Percentiles rank a stretch among this genome's conserved stretches.
phyloP scores from a whole-genome alignment of 1,140 invertebrate genomes.

The Andrena cerasifolii region DNA sequence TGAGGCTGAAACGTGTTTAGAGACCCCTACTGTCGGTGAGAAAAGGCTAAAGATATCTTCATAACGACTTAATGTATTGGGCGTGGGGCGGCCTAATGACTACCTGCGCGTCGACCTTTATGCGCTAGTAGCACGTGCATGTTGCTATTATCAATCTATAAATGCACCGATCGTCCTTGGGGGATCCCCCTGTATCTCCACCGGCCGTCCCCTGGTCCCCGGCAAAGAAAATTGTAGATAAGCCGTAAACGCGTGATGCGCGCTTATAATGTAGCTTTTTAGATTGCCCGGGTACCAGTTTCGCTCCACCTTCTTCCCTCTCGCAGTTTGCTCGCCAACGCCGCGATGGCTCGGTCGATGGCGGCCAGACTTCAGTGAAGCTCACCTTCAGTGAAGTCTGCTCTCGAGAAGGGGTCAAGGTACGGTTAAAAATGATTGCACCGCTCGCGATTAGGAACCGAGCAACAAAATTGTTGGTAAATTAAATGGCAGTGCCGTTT shows the following conservation, averaged over 20 bases:
- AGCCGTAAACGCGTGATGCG: slow-evolving; percentile 22
- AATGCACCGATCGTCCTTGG: slow-evolving; percentile 43
- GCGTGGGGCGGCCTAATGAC: slow-evolving; percentile 72
- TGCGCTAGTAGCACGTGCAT: slow-evolving; percentile 48
- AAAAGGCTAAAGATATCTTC: slow-evolving; percentile 71
- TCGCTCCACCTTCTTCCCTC: not conserved
- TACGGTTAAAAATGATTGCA: not conserved
- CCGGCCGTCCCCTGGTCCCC: not conserved
- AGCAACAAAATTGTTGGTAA: no score
- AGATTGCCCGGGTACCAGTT: not conserved
- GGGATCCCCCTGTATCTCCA: not conserved
- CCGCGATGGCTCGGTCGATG: not conserved
- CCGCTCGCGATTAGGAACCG: no score
- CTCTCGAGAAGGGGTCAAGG: no score
- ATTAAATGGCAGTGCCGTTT: no score
- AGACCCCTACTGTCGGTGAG: slow-evolving; percentile 55
- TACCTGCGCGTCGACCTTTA: slow-evolving; percentile 64
- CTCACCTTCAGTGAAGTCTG: not conserved
- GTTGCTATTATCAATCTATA: slow-evolving; percentile 57
- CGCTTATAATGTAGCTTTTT: not conserved
- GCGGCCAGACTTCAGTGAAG: not conserved
- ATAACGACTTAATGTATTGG: slow-evolving; percentile 74
- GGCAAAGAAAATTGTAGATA: slow-evolving; percentile 20
- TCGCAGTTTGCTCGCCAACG: not conserved
- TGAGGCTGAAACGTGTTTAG: slow-evolving; percentile 45